Evolutionary conservation across 2,888 invertebrate species (phyloP).

Genomic region (Geophilus truncorum): DNA sequence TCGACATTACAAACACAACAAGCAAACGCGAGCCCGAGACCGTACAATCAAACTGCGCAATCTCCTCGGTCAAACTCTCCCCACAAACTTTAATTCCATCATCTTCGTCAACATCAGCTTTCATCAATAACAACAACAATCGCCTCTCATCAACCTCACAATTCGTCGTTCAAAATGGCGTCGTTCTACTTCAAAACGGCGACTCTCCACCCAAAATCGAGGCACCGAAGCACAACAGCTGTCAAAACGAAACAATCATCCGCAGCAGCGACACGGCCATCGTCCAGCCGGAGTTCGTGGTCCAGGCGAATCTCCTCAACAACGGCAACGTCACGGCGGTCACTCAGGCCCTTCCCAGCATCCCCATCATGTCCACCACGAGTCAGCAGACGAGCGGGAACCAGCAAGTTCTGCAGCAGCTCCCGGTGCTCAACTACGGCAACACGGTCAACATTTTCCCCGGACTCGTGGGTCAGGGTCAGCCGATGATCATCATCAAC

Average conservation of each 20-base stretch:
- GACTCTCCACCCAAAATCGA: not conserved
- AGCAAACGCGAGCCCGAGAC: not conserved
- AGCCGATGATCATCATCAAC: slow-evolving; percentile 37
- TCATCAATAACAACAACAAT: no score
- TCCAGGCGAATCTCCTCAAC: not conserved
- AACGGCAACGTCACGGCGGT: slow-evolving; percentile 32
- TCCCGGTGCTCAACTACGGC: slow-evolving; percentile 36
- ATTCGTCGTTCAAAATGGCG: not conserved
- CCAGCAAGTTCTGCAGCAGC: slow-evolving; percentile 33
- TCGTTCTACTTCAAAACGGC: not conserved
- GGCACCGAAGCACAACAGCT: not conserved
- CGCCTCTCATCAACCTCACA: not conserved
- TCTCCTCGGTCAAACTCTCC: not conserved
- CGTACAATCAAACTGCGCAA: not conserved
- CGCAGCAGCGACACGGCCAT: not conserved
- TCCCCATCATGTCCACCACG: slow-evolving; percentile 38
- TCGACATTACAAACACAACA: not conserved
- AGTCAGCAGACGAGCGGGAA: slow-evolving; percentile 28
- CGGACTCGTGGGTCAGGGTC: slow-evolving; percentile 27
- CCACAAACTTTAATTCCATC: no score
- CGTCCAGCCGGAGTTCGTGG: not conserved
- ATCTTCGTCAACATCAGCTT: no score
- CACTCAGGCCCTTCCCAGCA: slow-evolving; percentile 35
- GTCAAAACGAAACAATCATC: not conserved
- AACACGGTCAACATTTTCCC: slow-evolving; percentile 35